These are phyloP conservation scores for Phrynocephalus vlangalii DNA, from an alignment of 2,797 vertebrate species.

Conservation along the genomic window DNA sequence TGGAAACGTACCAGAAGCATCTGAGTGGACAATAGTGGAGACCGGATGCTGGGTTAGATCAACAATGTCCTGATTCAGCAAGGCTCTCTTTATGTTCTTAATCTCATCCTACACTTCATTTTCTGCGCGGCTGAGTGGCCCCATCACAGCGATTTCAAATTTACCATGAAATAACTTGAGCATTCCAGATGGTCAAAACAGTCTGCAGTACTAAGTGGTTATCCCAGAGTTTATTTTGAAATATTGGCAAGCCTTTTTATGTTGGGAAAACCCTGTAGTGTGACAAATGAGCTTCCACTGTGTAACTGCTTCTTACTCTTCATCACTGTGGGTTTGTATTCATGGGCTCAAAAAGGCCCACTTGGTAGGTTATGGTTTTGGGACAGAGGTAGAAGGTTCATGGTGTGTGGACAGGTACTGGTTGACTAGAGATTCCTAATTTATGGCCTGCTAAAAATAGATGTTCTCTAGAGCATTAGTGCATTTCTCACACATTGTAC, in stretches of 20 bases:
- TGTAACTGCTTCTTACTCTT: not conserved
- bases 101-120: not conserved
- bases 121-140: not conserved
- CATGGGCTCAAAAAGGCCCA: conserved; percentile 13
- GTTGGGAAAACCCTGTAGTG: not conserved
- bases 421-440: not conserved
- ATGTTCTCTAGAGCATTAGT: conserved; percentile 13
- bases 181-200: conserved; percentile 1
- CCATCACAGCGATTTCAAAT: conserved; percentile 4
- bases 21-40: not conserved
- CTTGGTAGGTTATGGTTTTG: conserved; percentile 1
- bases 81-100: not conserved
- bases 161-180: conserved; percentile 14
- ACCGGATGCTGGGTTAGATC: not conserved
- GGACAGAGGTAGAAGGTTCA: not conserved
- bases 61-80: not conserved
- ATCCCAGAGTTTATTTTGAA: conserved; percentile 5
- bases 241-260: not conserved
- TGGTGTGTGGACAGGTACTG: not conserved
- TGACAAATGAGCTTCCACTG: not conserved
- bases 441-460: not conserved
- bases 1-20: not conserved
- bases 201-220: not conserved
- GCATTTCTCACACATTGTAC: not conserved
- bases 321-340: not conserved